Base-by-base conservation (phyloP, 2,888 invertebrate genomes). In the Barypeithes pellucidus region DNA sequence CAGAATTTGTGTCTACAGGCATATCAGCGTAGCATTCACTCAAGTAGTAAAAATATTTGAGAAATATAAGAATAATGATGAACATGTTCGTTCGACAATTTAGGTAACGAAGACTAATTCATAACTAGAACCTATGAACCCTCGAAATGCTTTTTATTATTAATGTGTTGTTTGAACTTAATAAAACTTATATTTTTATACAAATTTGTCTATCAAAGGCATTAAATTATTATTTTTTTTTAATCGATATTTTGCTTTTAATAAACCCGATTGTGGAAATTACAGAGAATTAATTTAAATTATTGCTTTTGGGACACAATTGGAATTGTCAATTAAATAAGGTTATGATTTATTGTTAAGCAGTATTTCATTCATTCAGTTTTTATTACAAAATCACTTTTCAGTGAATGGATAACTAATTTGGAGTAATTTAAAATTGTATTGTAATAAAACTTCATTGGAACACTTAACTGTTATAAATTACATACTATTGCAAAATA, bases 1-100 rank as follows among this genome's bases (percentile, higher is more conserved):
- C 18, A 12, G 70, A 62, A 18, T 14, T 16, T 36, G 41, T 72
- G 22, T 72, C 45, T 22, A 47, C 52, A 36, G 24, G 7, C n/a
- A 24, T 24, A n/a, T n/a, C 7, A 3, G 22, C n/a, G 22, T 24
- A 50, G 5, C 20, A 0, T n/a, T 22, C 1, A 50, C 24, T 24
- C 0, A 24, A 12, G 5, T 1, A 50, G n/a, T 22, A 24, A 12
- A 22, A 22, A 24, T 11, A 50, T 22, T 22, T 50, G 24, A 24
- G 3, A 50, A 50, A 5, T 24, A 50, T 11, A 12, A 22, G 24
- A n/a, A 24, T 24, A 12, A 7, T n/a, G n/a, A 50, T n/a, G 12
- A 50, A 22, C 24, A 50, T 50, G 12, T 50, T 29, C 29, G 43
- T 43, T 16, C n/a, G n/a, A n/a, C n/a, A n/a, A n/a, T n/a, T n/a